These are phyloP conservation scores for Lepidocyrtinus sp. DNA, from an alignment of 2,888 invertebrate species.

Conservation along the genomic window DNA sequence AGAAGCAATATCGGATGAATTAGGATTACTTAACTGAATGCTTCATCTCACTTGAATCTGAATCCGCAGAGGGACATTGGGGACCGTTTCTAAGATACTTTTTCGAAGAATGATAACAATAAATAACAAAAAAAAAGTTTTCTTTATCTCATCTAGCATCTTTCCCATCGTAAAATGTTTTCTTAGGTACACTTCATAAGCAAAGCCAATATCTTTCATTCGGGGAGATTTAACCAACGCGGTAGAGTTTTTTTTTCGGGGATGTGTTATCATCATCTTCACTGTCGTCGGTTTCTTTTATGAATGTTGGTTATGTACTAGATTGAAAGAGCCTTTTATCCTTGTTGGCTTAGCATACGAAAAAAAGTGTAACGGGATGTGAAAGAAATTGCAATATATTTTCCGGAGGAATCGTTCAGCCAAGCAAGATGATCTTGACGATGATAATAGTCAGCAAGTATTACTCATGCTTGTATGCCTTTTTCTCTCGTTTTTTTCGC, in stretches of 20 bases:
- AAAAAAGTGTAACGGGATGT: conserved; percentile 45
- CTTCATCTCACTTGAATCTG: too few species aligned
- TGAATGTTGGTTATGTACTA: not conserved
- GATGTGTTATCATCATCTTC: not conserved
- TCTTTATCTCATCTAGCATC: too few species aligned
- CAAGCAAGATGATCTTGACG: conserved; percentile 17
- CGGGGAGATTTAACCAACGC: too few species aligned
- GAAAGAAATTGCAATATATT: conserved; percentile 52
- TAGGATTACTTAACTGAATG: too few species aligned
- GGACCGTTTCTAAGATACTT: too few species aligned
- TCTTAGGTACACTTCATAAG: too few species aligned
- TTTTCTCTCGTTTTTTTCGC: not conserved
- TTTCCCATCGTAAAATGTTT: too few species aligned
- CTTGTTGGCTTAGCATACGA: not conserved
- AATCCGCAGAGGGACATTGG: too few species aligned
- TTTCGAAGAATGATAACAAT: too few species aligned
- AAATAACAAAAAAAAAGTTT: too few species aligned
- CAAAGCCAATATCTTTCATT: too few species aligned
- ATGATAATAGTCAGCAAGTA: conserved; percentile 7
- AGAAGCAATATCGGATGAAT: too few species aligned
- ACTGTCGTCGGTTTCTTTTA: conserved; percentile 16
- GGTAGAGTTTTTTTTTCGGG: not conserved
- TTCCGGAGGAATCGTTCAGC: conserved; percentile 50
- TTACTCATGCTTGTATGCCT: not conserved
- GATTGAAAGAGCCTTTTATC: not conserved